Base-by-base conservation (phyloP, 1,140 invertebrate genomes). In the Pachypsylla venusta region DNA sequence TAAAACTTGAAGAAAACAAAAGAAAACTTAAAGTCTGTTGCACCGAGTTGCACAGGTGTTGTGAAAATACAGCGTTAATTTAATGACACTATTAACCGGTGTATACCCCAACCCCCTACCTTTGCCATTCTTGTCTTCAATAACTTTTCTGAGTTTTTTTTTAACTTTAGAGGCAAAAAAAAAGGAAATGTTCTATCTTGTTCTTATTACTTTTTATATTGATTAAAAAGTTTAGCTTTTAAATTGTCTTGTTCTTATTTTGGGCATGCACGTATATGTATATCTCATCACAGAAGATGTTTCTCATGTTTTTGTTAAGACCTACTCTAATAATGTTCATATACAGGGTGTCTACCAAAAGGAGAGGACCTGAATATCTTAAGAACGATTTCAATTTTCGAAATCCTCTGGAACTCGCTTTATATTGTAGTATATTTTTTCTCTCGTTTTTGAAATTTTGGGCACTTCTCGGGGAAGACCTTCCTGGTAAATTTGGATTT, bases 1-100 rank as follows among this genome's bases (percentile, higher is more conserved):
- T 48, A 48, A 48, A 48, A 48, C 4, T 48, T n/a, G n/a, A 48
- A 48, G 42, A 48, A 48, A 48, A 48, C 16, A 48, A 22, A 19
- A 22, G 22, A 48, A 4, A 22, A 48, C 42, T 48, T 48, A 48
- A 48, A 48, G 42, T 48, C 42, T 48, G 42, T 48, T 48, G 42
- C 42, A 48, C 42, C 16, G 42, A 22, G 22, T 19, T 19, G 22
- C 42, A 48, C 42, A 48, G 42, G 42, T 48, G 42, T 48, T 48
- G 42, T 48, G 42, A 48, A 48, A 48, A 48, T 48, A 48, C n/a
- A 48, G 42, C 42, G 42, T 48, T 48, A 48, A 48, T 48, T 48
- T 48, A 48, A 48, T 48, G 42, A 48, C 42, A 48, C 42, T 48
- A 48, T 48, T 48, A 48, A 4, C 42, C 42, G n/a, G n/a, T n/a